Base-by-base conservation (phyloP, 2,888 invertebrate species). In the Tetropium fuscum region DNA sequence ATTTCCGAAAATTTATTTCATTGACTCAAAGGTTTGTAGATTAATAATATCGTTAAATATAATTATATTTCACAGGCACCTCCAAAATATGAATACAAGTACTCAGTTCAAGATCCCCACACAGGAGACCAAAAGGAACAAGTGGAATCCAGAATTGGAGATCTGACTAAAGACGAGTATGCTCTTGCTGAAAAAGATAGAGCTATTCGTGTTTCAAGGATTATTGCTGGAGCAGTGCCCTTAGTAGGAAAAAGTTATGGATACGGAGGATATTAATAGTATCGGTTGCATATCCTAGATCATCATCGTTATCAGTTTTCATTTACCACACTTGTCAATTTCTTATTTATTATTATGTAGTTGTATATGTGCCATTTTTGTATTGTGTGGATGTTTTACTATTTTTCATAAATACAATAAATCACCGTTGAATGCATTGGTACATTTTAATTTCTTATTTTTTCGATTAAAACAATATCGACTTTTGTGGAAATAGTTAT, bases 141-240 rank as follows among this genome's bases (percentile, higher is more conserved):
- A 49, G 36, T 58, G 8, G 71, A 71, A 61, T 60, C 54, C 10
- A 64, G 71, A 25, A 49, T 65, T 4, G 68, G 65, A 4, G 71
- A 70, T 44, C 44, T 63, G 1, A 69, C 69, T 7, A 64, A 68
- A 47, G 62, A 85, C 6, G 70, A 71, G 4, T 75, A 85, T 76
- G 83, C 83, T 0, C 77, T 85, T 49, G 82, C 84, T 22, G 84
- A 85, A 74, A 84, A 85, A 27, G 86, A 85, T 63, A 85, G 85
- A 60, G 83, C 84, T 65, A 79, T 83, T 36, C 83, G 86, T 3
- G 36, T 36, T 15, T 36, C 15, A 16, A 36, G 36, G 10, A 36
- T 36, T 16, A 76, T 76, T n/a, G 86, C 85, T 73, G 88, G 88
- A 32, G 87, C 87, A 67, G 84, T 87, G 67, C 88, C 88, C 61